Evolutionary conservation across 2,113 vertebrate genomes (phyloP), one percentile per base, ranked within the genome.

Genomic region (Telmatochromis brichardi): DNA sequence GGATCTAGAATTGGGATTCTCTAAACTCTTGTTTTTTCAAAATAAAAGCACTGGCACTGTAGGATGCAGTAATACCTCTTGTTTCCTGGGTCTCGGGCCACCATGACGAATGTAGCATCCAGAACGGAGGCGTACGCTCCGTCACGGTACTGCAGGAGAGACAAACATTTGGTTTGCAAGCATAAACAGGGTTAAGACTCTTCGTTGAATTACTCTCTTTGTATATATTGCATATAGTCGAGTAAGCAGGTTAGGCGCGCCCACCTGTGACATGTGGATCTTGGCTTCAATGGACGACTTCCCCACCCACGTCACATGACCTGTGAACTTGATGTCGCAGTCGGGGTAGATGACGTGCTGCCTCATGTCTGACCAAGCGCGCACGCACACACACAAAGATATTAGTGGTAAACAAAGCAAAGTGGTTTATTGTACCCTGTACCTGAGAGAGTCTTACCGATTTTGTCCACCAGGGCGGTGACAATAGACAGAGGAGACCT

Each of bases 61-160:
- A 37, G 31, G 63, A 68, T 21, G 17, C 9, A 0, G 11, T 40
- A 21, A 40, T 53, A 98, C 99, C 98, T 95, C 96, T 98, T 98
- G 93, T 99, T 99, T 93, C 98, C 97, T 21, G 98, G 97, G 92
- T 99, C 98, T 73, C 98, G 97, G 53, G 99, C 98, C 94, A 99
- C 99, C 98, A 99, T 99, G 83, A 99, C 99, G 88, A 99, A 99
- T 0, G 98, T 99, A 57, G 99, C 99, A 60, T 99, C 97, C 89
- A 99, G 93, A 78, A 99, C 96, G 1, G 97, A 97, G 31, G 89
- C 94, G 84, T 97, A 99, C 6, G 94, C 92, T n/a, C 96, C 97
- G 35, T 95, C 94, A 3, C 95, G 90, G 86, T 86, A 96, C 97
- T 97, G 92, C 31, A 51, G 83, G 35, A 90, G 35, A 60, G n/a